Percentiles rank a stretch among this genome's conserved stretches.
Conservation (phyloP, 2,888 invertebrate species). For the Elegia similella region DNA sequence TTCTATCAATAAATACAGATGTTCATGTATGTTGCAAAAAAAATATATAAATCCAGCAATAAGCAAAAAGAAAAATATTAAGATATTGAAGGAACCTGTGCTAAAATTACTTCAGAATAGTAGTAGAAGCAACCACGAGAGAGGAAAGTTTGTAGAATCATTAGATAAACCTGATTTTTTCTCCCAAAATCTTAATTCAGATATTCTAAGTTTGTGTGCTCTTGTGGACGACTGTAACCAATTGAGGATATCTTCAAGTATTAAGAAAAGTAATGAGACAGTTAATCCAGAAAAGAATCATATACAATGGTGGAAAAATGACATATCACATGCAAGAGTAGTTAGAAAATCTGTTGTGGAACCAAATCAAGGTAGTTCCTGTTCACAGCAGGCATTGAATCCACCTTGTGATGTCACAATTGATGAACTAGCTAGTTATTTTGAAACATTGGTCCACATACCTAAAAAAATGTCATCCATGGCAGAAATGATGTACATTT, state of each 20-base stretch:
- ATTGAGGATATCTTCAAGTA: conserved; percentile 58
- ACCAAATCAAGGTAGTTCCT: conserved; percentile 70
- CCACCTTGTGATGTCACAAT: conserved; percentile 93
- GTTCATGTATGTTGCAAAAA: conserved; percentile 50
- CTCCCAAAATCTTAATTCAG: conserved; percentile 37
- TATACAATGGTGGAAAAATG: conserved; percentile 60
- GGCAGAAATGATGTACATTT: conserved; percentile 99
- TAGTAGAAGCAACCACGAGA: conserved; percentile 33
- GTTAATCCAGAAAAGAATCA: conserved; percentile 36
- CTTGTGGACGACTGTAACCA: conserved; percentile 72
- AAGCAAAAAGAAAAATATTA: conserved; percentile 65
- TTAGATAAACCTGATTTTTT: conserved; percentile 32
- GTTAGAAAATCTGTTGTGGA: conserved; percentile 43
- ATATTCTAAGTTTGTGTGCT: conserved; percentile 58
- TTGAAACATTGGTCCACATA: conserved; percentile 97
- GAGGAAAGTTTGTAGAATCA: conserved; percentile 33
- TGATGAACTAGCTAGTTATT: conserved; percentile 96
- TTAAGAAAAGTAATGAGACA: conserved; percentile 32
- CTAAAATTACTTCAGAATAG: conserved; percentile 69
- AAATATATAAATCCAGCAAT: conserved; percentile 47
- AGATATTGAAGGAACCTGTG: conserved; percentile 80
- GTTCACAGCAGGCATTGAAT: conserved; percentile 90
- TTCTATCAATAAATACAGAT: conserved; percentile 42
- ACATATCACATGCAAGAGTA: conserved; percentile 37
- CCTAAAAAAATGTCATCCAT: conserved; percentile 98